phyloP scores from a whole-genome alignment of 2,888 invertebrate genomes.

The Ellobium chinense region DNA sequence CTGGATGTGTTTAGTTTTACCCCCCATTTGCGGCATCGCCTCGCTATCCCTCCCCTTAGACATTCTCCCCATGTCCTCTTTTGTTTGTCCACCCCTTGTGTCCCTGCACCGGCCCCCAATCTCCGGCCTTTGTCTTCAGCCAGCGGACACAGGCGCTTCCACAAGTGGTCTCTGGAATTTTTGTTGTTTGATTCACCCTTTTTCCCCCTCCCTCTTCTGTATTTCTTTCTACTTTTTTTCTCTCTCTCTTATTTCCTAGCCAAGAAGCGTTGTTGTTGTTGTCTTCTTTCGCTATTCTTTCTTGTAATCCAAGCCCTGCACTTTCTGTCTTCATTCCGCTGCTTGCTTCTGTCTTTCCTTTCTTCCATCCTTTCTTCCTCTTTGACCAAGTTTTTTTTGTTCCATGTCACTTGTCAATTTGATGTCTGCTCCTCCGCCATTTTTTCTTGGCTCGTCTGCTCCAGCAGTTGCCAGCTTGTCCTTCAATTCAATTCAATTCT shows the following conservation, averaged over 20 bases:
- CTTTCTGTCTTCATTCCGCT: too few relatives aligned
- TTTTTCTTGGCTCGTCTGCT: too few relatives aligned
- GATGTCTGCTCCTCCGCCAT: too few relatives aligned
- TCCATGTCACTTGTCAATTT: too few relatives aligned
- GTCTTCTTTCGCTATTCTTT: too few relatives aligned
- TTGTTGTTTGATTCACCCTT: neutral
- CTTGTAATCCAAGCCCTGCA: too few relatives aligned
- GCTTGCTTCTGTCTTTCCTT: too few relatives aligned
- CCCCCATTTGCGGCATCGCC: neutral
- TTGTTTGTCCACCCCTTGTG: neutral
- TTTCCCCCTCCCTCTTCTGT: neutral
- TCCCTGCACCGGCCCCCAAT: neutral
- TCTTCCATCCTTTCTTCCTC: too few relatives aligned
- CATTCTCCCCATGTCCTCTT: neutral
- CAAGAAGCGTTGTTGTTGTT: too few relatives aligned
- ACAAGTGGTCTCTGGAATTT: neutral
- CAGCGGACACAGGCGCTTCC: neutral
- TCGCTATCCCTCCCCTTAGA: neutral
- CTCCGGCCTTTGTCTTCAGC: neutral
- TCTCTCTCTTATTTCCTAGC: neutral
- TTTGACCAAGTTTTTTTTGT: too few relatives aligned
- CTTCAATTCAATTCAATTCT: too few relatives aligned
- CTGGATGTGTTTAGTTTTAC: neutral
- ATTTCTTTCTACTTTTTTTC: neutral
- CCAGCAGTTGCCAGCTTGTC: too few relatives aligned